Evolutionary conservation across 2,888 invertebrate genomes (phyloP), one percentile per base, ranked within the genome.

Genomic region (Acrobasis suavella): DNA sequence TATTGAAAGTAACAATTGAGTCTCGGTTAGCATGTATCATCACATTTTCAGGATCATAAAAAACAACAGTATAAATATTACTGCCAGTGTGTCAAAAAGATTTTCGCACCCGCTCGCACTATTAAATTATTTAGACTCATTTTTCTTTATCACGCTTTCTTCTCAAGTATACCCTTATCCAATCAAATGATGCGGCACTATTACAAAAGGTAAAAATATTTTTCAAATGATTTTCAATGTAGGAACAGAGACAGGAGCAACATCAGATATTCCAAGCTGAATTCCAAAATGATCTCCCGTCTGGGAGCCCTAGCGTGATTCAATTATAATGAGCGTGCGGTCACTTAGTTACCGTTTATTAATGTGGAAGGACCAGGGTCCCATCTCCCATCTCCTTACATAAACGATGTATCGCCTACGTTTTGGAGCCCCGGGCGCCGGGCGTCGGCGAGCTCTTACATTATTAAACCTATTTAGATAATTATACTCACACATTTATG

Each of bases 261-360:
- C 38, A 12, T 42, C 12, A 16, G 42, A 17, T 10, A 56, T 56
- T 46, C 8, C 17, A 3, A 3, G 17, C 17, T 42, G 42, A 16
- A 39, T 38, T 1, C 7, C 56, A 16, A 56, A 56, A 56, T 56
- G 42, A 42, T 42, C 17, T 67, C 72, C 65, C 64, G 54, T 62
- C 68, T 72, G 72, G 71, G 70, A 78, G 75, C 78, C 76, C 75
- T 74, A 71, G 75, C 72, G 70, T 74, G 73, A 72, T 77, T 78
- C 72, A 78, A 79, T 78, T 79, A 81, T 78, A 76, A 76, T 80
- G 73, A 75, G 66, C 65, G 71, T 71, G 72, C 70, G 81, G 82
- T 81, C 80, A 80, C 78, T 77, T 76, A 74, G 76, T 75, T 80
- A 75, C 76, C 75, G 70, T 73, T 77, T 74, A 73, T 75, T 80